Percentiles rank a stretch among this genome's conserved stretches.
Conservation (phyloP, 2,113 vertebrate species). For the Tinamus guttatus region DNA sequence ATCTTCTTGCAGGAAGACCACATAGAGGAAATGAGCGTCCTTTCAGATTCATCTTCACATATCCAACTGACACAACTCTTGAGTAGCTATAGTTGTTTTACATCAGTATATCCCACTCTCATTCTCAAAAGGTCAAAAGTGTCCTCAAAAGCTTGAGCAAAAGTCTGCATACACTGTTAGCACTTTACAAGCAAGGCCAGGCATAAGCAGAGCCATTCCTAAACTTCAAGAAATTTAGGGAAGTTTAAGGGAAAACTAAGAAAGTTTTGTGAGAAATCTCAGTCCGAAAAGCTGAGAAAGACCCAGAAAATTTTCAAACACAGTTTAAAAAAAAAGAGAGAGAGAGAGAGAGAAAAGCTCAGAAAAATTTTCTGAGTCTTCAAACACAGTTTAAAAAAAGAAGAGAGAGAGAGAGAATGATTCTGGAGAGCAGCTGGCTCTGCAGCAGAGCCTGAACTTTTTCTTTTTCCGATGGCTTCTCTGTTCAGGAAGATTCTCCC, state of each 20-base stretch:
- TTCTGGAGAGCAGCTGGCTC: neutral
- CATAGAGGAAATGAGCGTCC: no score
- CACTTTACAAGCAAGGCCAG: neutral
- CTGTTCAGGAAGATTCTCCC: neutral
- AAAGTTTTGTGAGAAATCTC: neutral
- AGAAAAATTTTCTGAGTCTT: no score
- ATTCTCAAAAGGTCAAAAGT: no score
- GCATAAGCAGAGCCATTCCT: neutral
- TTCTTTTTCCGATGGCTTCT: rapidly evolving
- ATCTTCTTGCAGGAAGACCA: no score
- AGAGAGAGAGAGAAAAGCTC: neutral
- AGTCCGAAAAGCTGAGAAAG: neutral
- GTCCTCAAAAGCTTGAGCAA: no score
- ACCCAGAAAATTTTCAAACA: neutral
- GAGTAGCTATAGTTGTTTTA: no score
- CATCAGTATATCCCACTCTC: no score
- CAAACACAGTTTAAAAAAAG: no score
- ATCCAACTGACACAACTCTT: no score
- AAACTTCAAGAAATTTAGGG: neutral
- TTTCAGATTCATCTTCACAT: no score
- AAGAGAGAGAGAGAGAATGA: neutral
- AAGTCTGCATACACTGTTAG: no score
- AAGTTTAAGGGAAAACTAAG: neutral
- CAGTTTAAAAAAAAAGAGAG: no score
- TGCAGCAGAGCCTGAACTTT: neutral